Evolutionary conservation across 2,888 invertebrate species (phyloP).

Genomic region (Lucinisca nassula): DNA sequence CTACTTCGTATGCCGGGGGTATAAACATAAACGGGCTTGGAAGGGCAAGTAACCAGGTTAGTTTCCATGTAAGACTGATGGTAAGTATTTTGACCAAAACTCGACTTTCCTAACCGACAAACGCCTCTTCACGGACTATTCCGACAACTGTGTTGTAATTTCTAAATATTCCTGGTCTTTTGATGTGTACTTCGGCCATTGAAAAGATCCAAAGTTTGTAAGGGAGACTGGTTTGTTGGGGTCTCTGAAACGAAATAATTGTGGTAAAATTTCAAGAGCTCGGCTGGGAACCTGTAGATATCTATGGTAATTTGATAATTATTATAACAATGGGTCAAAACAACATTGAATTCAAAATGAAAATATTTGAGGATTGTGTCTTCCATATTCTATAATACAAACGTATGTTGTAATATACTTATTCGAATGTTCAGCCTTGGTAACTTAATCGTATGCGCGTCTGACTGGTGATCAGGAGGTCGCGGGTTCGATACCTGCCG

Average conservation of each 20-base stretch:
- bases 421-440: background rate
- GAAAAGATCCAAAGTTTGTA: slow-evolving; percentile 12
- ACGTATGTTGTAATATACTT: background rate
- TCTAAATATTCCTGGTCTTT: slow-evolving; percentile 35
- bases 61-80: background rate
- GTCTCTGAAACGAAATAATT: slow-evolving; percentile 26
- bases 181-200: slow-evolving; percentile 48
- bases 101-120: slow-evolving; percentile 37
- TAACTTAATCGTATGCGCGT: no score
- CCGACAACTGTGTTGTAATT: slow-evolving; percentile 28
- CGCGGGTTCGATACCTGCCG: no score
- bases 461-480: no score
- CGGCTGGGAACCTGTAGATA: background rate
- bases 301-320: background rate
- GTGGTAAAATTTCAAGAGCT: no score
- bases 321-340: background rate
- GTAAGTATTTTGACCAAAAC: slow-evolving; percentile 41
- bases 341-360: background rate
- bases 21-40: no score
- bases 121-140: slow-evolving; percentile 22
- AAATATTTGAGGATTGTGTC: background rate
- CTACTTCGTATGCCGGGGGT: no score
- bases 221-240: slow-evolving; percentile 39
- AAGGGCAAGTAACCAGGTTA: no score
- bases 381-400: background rate